phyloP scores from a whole-genome alignment of 1,140 invertebrate species.

The Saccostrea echinata region DNA sequence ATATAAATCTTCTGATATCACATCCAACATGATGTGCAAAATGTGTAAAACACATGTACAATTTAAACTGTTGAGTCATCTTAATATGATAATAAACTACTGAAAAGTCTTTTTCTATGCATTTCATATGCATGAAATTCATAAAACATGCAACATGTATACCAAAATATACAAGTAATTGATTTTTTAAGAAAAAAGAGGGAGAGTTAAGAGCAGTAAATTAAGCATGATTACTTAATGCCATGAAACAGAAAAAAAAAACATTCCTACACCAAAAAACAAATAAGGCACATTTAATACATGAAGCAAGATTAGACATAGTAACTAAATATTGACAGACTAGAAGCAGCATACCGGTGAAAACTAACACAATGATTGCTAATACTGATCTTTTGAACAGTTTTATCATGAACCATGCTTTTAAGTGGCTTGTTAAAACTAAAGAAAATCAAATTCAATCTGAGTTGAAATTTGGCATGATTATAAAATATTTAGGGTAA shows the following conservation, averaged over 20 bases:
- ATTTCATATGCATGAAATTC: too few species aligned
- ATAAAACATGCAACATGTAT: too few species aligned
- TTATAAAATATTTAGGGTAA: not conserved
- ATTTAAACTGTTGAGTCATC: too few species aligned
- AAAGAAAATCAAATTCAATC: not conserved
- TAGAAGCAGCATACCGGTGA: constrained; percentile 6
- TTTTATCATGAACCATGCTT: not conserved
- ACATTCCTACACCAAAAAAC: not conserved
- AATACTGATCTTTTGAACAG: constrained; percentile 22
- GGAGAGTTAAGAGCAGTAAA: not conserved
- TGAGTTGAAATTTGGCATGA: not conserved
- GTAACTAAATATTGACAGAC: not conserved
- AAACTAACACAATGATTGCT: not conserved
- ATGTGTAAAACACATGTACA: too few species aligned
- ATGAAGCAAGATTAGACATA: not conserved
- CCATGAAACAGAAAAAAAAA: not conserved
- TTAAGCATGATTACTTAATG: not conserved
- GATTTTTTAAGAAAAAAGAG: too few species aligned
- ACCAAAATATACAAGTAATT: too few species aligned
- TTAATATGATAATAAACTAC: too few species aligned
- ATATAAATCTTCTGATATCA: too few species aligned
- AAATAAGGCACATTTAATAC: constrained; percentile 17
- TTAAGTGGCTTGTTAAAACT: not conserved
- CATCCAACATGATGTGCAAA: too few species aligned
- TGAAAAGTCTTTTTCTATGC: too few species aligned